A percentile compares a stretch with the other conserved stretches of the same genome.
These are phyloP conservation scores for Prochilodus magdalenae DNA, from an alignment of 2,113 vertebrate species.

Conservation along the genomic window DNA sequence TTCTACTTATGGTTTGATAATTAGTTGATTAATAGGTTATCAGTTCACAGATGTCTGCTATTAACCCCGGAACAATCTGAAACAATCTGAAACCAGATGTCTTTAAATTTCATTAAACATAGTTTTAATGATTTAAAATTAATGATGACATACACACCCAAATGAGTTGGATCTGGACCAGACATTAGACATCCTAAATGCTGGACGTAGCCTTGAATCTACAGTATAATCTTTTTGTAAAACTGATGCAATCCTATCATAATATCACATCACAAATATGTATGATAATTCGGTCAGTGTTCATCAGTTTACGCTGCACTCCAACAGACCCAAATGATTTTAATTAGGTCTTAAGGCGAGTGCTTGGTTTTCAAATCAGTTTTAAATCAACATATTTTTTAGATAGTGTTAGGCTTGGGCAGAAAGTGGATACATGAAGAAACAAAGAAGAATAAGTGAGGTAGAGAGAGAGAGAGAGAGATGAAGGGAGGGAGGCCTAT, in stretches of 20 bases:
- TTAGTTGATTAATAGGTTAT: not conserved
- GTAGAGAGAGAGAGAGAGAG: not conserved
- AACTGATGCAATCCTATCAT: no score
- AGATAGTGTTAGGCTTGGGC: not conserved
- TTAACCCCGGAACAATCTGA: no score
- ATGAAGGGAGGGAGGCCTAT: not conserved
- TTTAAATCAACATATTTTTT: conserved; percentile 17
- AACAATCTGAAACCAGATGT: no score
- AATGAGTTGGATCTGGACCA: no score
- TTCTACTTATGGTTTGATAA: not conserved
- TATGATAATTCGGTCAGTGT: no score
- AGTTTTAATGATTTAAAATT: no score
- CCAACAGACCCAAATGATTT: conserved; percentile 1
- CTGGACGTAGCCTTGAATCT: not conserved
- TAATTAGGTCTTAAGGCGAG: not conserved
- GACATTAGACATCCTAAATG: not conserved
- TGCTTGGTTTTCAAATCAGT: not conserved
- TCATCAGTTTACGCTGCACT: not conserved
- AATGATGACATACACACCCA: no score
- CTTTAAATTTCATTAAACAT: no score
- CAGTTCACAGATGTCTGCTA: not conserved
- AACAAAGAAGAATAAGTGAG: not conserved
- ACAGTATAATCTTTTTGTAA: not conserved
- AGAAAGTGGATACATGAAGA: not conserved
- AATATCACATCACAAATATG: no score